These are phyloP conservation scores for Grammomys surdaster DNA, from an alignment of 2,113 vertebrate species.

Conservation along the genomic window DNA sequence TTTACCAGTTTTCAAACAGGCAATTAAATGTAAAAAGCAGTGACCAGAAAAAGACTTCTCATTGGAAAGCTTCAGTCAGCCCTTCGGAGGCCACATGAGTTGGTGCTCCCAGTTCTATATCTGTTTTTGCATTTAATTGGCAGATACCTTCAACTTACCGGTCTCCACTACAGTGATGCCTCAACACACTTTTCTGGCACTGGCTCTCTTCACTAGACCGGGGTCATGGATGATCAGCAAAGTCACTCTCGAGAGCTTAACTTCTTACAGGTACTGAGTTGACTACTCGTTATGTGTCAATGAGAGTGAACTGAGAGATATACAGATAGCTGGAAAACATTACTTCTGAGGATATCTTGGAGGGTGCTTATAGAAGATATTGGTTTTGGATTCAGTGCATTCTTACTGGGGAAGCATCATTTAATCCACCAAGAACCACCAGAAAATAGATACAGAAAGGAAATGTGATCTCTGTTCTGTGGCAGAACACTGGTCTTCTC, in stretches of 20 bases:
- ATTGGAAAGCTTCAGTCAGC: not conserved
- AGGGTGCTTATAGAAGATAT: not conserved
- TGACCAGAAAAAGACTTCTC: not conserved
- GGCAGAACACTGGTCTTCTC: not conserved
- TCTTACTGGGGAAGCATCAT: not conserved
- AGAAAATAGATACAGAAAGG: not conserved
- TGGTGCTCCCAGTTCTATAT: not conserved
- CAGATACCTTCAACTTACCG: not conserved
- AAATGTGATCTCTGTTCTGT: not conserved
- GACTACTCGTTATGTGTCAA: not conserved
- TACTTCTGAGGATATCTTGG: not conserved
- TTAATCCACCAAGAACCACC: not conserved
- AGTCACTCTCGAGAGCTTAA: not conserved
- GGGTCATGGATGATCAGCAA: not conserved
- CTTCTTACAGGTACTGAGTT: not conserved
- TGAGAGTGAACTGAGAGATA: not conserved
- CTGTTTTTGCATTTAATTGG: not conserved
- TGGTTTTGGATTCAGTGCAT: not conserved
- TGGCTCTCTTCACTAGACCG: not conserved
- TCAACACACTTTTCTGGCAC: not conserved
- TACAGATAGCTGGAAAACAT: not conserved
- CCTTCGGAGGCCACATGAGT: not conserved
- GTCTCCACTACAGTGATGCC: not conserved
- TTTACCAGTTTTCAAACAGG: conserved; percentile 11
- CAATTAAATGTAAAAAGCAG: not conserved